Conservation (phyloP, 2,888 invertebrate species). For the Galeruca laticollis region DNA sequence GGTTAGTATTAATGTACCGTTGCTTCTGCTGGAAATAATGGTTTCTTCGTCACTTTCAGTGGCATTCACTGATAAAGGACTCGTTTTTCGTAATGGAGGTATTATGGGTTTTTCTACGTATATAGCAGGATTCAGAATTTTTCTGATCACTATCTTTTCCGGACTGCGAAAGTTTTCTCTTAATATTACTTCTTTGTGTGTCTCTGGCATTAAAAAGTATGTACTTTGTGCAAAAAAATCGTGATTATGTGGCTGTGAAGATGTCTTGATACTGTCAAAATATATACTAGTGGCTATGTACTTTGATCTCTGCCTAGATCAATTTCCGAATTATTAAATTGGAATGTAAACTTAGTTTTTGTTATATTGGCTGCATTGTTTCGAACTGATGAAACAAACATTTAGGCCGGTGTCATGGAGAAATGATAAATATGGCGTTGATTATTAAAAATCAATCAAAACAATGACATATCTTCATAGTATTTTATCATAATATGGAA, state of each 20-base stretch:
- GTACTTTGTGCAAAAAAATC: neutral
- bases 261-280: conserved; percentile 16
- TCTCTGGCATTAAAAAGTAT: conserved; percentile 30
- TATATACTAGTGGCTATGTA: neutral
- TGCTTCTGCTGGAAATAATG: conserved; percentile 10
- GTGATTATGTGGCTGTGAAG: neutral
- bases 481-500: no score
- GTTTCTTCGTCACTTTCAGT: conserved; percentile 25
- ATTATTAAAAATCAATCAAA: no score
- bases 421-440: no score
- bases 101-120: conserved; percentile 69
- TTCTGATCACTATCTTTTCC: conserved; percentile 54
- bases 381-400: no score
- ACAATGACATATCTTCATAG: no score
- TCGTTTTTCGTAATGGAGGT: conserved; percentile 52
- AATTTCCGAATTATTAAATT: no score
- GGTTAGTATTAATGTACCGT: conserved; percentile 29
- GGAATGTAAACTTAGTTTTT: no score
- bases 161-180: conserved; percentile 33
- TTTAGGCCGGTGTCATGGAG: no score
- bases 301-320: no score
- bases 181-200: conserved; percentile 15
- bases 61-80: conserved; percentile 44
- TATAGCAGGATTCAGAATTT: conserved; percentile 74
- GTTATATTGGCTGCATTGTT: no score